These are phyloP conservation scores for Physella acuta DNA, from an alignment of 1,140 invertebrate species.

Conservation along the genomic window DNA sequence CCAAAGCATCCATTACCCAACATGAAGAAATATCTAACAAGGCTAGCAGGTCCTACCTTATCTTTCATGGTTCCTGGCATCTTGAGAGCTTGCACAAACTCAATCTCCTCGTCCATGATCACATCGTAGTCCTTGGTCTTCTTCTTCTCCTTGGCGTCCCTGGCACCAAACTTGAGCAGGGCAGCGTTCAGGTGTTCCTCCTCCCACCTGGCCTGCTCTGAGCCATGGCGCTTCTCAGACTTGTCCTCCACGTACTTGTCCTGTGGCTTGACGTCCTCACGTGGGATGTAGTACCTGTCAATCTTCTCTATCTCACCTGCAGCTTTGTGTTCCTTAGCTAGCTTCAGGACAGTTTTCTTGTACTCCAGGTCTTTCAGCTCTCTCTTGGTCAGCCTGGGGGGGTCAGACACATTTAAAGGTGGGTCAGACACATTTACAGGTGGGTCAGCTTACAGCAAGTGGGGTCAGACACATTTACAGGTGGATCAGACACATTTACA, in stretches of 20 bases:
- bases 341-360: conserved; percentile 85
- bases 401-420: too few relatives aligned
- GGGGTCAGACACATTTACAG: too few relatives aligned
- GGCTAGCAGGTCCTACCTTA: conserved; percentile 51
- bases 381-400: conserved; percentile 78
- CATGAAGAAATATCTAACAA: too few relatives aligned
- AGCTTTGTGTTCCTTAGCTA: conserved; percentile 94
- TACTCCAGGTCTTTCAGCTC: conserved; percentile 84
- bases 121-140: conserved; percentile 84
- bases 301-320: conserved; percentile 88
- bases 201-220: conserved; percentile 97
- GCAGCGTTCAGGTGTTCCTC: conserved; percentile 95
- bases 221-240: conserved; percentile 83
- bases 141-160: conserved; percentile 71
- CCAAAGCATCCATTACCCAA: too few relatives aligned
- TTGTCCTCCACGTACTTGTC: conserved; percentile 86
- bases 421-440: too few relatives aligned
- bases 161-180: conserved; percentile 88
- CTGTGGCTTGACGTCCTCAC: conserved; percentile 66
- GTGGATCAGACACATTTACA: too few relatives aligned
- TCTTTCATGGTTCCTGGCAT: conserved; percentile 75
- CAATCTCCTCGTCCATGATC: conserved; percentile 90
- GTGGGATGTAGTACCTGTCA: conserved; percentile 91
- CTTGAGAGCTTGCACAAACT: conserved; percentile 92
- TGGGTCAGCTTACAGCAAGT: too few relatives aligned